A percentile compares a stretch with the other conserved stretches of the same genome.
phyloP scores from a whole-genome alignment of 2,113 vertebrate species.

The Crotalus tigris region DNA sequence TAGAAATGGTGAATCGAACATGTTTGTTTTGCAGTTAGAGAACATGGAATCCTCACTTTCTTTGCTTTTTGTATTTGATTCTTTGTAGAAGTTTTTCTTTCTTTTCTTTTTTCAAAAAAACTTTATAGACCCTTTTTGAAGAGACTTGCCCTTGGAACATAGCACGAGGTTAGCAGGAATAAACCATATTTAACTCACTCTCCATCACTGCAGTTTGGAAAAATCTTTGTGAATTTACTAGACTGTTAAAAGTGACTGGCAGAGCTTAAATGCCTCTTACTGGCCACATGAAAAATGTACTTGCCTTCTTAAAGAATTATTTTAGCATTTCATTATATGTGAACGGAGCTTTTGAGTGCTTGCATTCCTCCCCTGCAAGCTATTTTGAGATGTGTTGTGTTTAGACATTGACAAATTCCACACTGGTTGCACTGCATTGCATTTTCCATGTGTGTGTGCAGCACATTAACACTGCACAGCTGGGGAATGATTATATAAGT shows the following conservation, averaged over 20 bases:
- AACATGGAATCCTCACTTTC: not conserved
- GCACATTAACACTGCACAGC: not conserved
- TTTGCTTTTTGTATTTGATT: not conserved
- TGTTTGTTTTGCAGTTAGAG: no score
- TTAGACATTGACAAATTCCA: not conserved
- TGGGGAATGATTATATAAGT: not conserved
- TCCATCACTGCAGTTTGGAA: not conserved
- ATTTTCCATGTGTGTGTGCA: not conserved
- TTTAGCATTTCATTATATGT: not conserved
- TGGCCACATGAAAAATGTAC: not conserved
- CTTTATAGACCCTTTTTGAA: not conserved
- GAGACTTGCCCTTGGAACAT: not conserved
- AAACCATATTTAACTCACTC: not conserved
- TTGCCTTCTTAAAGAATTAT: not conserved
- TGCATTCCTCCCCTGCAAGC: not conserved
- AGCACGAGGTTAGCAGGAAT: not conserved
- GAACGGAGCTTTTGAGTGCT: not conserved
- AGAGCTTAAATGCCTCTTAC: not conserved
- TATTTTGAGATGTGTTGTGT: not conserved
- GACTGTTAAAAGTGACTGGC: not conserved
- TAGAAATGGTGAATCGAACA: no score
- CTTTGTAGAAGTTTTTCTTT: not conserved
- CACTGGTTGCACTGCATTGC: not conserved
- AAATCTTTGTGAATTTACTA: not conserved
- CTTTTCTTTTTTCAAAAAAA: not conserved